Evolutionary conservation across 1,140 invertebrate genomes (phyloP).

Genomic region (Apis cerana): DNA sequence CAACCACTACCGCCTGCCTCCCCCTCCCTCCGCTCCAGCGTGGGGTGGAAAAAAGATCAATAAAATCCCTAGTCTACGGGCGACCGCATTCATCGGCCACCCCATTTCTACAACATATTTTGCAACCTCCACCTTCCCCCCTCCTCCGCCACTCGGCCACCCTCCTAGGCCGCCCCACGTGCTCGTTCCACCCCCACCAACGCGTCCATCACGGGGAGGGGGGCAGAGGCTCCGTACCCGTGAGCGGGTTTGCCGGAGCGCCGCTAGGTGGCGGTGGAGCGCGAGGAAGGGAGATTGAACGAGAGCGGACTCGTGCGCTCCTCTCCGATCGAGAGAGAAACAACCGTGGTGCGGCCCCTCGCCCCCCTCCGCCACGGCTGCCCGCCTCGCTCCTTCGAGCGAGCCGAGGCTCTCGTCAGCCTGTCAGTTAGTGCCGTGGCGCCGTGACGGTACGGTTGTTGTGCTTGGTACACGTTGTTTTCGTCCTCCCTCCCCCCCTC

Average conservation of each 20-base stretch:
- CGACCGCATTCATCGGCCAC: conserved; percentile 76
- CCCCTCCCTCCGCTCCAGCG: conserved; percentile 8
- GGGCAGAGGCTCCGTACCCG: conserved; percentile 38
- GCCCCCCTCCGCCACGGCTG: conserved; percentile 17
- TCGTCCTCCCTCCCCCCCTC: neutral
- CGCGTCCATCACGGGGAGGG: conserved; percentile 16
- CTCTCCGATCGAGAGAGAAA: conserved; percentile 2
- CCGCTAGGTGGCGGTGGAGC: conserved; percentile 67
- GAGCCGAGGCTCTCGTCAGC: conserved; percentile 61
- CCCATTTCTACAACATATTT: conserved; percentile 79
- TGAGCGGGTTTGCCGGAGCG: conserved; percentile 56
- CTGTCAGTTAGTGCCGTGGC: conserved; percentile 78
- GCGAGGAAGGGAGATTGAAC: conserved; percentile 46
- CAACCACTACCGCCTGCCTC: neutral
- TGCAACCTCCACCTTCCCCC: conserved; percentile 66
- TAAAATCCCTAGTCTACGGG: conserved; percentile 78
- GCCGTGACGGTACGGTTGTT: conserved; percentile 71
- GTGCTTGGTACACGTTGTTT: conserved; percentile 44
- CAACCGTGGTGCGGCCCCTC: neutral
- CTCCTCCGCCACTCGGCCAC: conserved; percentile 34
- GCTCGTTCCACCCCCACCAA: conserved; percentile 54
- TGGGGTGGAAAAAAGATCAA: conserved; percentile 76
- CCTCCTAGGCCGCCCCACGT: conserved; percentile 52
- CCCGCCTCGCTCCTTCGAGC: conserved; percentile 53
- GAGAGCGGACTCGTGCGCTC: conserved; percentile 1